Evolutionary conservation across 1,140 invertebrate genomes (phyloP).

Genomic region (Dinothrombium tinctorium): DNA sequence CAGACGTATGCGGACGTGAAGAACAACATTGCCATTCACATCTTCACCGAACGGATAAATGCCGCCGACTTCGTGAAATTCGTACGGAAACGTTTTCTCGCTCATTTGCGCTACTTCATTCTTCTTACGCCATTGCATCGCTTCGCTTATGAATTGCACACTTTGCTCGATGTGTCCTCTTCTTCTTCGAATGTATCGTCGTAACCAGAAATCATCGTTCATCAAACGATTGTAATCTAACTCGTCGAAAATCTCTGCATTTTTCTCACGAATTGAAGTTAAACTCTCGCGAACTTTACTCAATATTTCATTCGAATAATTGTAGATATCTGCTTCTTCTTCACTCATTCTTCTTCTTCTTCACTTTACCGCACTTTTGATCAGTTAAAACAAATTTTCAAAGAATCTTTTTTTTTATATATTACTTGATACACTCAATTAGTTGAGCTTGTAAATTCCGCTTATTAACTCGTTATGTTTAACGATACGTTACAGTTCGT

Average conservation of each 20-base stretch:
- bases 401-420: no score
- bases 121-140: not conserved
- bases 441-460: no score
- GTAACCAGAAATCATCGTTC: not conserved
- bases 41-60: not conserved
- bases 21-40: conserved; percentile 1
- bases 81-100: not conserved
- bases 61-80: conserved; percentile 4
- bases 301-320: not conserved
- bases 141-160: not conserved
- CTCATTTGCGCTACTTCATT: not conserved
- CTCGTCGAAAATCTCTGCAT: not conserved
- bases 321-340: no score
- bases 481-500: no score
- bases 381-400: no score
- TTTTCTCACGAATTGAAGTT: not conserved
- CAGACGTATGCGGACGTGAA: conserved; percentile 5
- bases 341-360: no score
- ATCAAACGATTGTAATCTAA: not conserved
- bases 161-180: not conserved
- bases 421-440: no score
- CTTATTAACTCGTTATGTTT: no score
- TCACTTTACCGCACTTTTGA: no score
- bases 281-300: not conserved
- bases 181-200: conserved; percentile 1